Evolutionary conservation across 2,113 vertebrate species (phyloP), one percentile per base, ranked within the genome.

Genomic region (Zosterops borbonicus): DNA sequence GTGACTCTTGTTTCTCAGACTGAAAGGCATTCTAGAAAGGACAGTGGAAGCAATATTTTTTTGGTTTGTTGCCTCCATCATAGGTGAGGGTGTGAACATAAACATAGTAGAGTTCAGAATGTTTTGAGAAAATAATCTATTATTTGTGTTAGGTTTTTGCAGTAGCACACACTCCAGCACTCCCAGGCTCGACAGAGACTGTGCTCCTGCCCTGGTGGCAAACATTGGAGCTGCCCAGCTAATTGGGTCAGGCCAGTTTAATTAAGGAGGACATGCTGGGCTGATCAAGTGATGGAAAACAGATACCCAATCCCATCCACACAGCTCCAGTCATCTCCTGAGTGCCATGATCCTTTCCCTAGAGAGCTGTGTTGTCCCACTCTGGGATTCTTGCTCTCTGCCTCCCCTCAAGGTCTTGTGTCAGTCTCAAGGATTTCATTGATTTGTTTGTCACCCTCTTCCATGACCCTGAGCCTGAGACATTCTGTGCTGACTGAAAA

Each of bases 361-460:
- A 49, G 3, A 17, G 25, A 35, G 14, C 9, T 83, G 37, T 2
- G 13, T 28, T 19, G 9, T 47, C 39, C 44, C n/a, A 33, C n/a
- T 31, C 41, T 46, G 8, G 6, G 29, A 2, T 37, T 52, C 46
- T 44, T 5, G 9, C 12, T 29, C 14, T 25, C 11, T 6, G 14
- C 17, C 23, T 21, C 2, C 3, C 11, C 10, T 4, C 47, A 2
- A 0, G 47, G 22, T 24, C 23, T 23, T 15, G 6, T 65, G 73
- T 52, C 13, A 56, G 35, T 46, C 20, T 41, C 47, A 29, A 18
- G 49, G 11, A 2, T 37, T 83, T 37, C 56, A 77, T 8, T 2
- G 19, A 17, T 80, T 71, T 78, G 5, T 1, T 70, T 75, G 73
- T 59, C 23, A 9, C 33, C 5, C 28, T 15, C 5, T 73, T 60